phyloP scores from a whole-genome alignment of 2,888 invertebrate species.

The Standfussiana lucernea region DNA sequence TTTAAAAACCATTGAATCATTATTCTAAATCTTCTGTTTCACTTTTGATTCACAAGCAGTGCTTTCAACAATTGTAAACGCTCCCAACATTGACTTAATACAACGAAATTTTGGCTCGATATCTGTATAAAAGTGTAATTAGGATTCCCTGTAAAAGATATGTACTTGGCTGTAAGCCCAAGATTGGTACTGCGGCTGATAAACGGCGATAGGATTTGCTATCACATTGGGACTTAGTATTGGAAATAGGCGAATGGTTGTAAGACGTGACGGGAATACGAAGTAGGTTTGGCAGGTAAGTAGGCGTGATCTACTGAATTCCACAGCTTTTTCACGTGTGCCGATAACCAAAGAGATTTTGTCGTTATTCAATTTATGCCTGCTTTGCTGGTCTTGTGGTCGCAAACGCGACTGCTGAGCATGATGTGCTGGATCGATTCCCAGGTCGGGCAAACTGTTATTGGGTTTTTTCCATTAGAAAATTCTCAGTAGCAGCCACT shows the following conservation, averaged over 20 bases:
- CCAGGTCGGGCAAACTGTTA: too few species aligned
- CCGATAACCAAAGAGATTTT: not conserved
- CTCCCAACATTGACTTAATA: not conserved
- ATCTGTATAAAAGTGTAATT: conserved; percentile 35
- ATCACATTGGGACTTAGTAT: conserved; percentile 39
- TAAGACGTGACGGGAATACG: conserved; percentile 26
- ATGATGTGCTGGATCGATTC: too few species aligned
- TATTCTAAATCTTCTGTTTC: not conserved
- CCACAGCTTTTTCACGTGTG: not conserved
- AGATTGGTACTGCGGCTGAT: conserved; percentile 25
- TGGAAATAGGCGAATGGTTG: conserved; percentile 38
- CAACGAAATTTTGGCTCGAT: conserved; percentile 16
- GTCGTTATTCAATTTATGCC: not conserved
- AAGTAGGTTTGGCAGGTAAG: conserved; percentile 4
- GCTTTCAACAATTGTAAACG: not conserved
- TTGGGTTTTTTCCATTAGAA: too few species aligned
- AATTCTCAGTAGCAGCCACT: too few species aligned
- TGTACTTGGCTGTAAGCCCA: conserved; percentile 36
- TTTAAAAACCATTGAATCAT: not conserved
- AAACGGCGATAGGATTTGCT: conserved; percentile 34
- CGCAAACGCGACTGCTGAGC: too few species aligned
- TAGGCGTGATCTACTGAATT: conserved; percentile 33
- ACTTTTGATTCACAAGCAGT: not conserved
- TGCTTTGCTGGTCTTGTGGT: too few species aligned
- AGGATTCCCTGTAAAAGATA: conserved; percentile 18